Base-by-base conservation (phyloP, 1,140 invertebrate species). In the Cryptotermes secundus region DNA sequence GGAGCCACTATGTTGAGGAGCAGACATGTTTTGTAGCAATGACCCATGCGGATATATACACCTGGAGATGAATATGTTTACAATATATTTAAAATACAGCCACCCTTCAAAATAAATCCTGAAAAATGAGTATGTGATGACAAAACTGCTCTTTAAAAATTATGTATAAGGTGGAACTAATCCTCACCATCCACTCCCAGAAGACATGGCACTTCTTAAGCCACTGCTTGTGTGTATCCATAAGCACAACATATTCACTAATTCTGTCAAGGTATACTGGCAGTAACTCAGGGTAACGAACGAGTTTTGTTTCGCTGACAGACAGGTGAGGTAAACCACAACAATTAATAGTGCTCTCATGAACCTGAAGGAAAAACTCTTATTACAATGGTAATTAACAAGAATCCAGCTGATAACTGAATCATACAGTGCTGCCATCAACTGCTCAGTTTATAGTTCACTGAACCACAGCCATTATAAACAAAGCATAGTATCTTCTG, bases 101-200 rank as follows among this genome's bases (percentile, higher is more conserved):
- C 38, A 42, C 16, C 10, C n/a, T n/a, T 9, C 16, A 31, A 72
- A 72, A 9, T 1, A 59, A 6, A 59, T 59, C 19, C 26, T 72
- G 9, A 72, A 31, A 72, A 72, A 4, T 72, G 0, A 72, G 16
- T 10, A n/a, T n/a, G 9, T 2, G 7, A 19, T 19, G 16, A 49
- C 9, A 49, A 19, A 49, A 2, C 2, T 49, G 9, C 16, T 22
- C 45, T 3, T 49, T 22, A 12, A 31, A 72, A 26, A 7, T n/a
- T 31, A 72, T 31, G 59, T 31, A 49, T 19, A 3, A n/a, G n/a
- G n/a, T n/a, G n/a, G n/a, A 26, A 2, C 26, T 0, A 31, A 14
- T 72, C 31, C 59, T 72, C 59, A 72, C 59, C 59, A 72, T 72
- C 59, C 59, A 72, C 14, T 72, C 59, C 59, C 59, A 72, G 59